Evolutionary conservation across 2,888 invertebrate species (phyloP), one percentile per base, ranked within the genome.

Genomic region (Exocentrus adspersus): DNA sequence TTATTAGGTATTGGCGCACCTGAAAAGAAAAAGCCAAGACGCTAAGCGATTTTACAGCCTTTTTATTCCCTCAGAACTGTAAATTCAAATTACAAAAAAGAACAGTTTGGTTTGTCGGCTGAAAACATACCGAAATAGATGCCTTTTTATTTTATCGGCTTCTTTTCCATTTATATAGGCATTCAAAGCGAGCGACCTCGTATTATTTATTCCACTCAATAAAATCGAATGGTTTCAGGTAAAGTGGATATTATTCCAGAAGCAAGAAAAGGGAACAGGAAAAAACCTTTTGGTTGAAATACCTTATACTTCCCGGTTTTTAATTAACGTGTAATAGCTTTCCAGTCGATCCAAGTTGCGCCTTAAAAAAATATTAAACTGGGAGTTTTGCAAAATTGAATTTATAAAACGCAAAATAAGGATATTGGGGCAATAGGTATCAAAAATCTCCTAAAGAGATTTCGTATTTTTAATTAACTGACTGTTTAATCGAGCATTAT

Each of bases 311-410:
- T 32, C 32, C 16, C 32, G 32, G 37, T 17, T 20, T 48, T 48
- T 51, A 51, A 51, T 51, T 51, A 51, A 51, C 32, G 16, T 51
- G 30, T 32, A 19, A n/a, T 51, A 19, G 32, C 37, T 37, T 37
- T 12, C 4, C 37, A 12, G 4, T 30, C 10, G n/a, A n/a, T n/a
- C n/a, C n/a, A n/a, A n/a, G n/a, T n/a, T n/a, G n/a, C n/a, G n/a
- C n/a, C n/a, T 2, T 1, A 30, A 30, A 30, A 30, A 30, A 28
- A 28, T 28, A 30, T 30, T 3, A 30, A 30, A n/a, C 30, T n/a
- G n/a, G n/a, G n/a, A n/a, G n/a, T n/a, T n/a, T n/a, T n/a, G n/a
- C n/a, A n/a, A n/a, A n/a, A n/a, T n/a, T n/a, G n/a, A n/a, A n/a
- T n/a, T n/a, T n/a, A n/a, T n/a, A n/a, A n/a, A n/a, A n/a, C n/a